Percentiles rank a stretch among this genome's conserved stretches.
Conservation (phyloP, 1,140 invertebrate species). For the Trichogramma pretiosum region DNA sequence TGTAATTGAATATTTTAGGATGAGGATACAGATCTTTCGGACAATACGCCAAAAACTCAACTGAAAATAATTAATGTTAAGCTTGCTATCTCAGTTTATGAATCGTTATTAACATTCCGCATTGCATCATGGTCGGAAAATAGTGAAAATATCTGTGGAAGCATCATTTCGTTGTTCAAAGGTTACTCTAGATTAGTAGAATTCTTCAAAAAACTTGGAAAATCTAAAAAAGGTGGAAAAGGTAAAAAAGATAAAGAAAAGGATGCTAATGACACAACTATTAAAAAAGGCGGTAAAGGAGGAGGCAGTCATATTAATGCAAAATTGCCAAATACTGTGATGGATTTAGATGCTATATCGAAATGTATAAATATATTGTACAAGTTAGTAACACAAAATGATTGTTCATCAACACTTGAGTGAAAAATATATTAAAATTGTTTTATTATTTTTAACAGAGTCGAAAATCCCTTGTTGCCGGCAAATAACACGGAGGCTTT, state of each 20-base stretch:
- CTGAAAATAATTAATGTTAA: conserved; percentile 42
- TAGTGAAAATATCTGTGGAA: conserved; percentile 29
- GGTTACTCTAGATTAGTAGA: conserved; percentile 40
- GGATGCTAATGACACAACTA: conserved; percentile 30
- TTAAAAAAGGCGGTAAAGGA: conserved; percentile 33
- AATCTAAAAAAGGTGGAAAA: conserved; percentile 38
- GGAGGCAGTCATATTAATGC: conserved; percentile 20
- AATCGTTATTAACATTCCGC: conserved; percentile 44
- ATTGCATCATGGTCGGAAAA: conserved; percentile 41
- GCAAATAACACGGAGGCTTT: conserved; percentile 30
- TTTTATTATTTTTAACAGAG: conserved; percentile 17
- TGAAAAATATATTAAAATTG: too few species aligned
- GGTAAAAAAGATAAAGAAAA: conserved; percentile 35
- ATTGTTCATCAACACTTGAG: not conserved
- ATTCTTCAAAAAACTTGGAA: conserved; percentile 29
- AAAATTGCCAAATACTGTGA: conserved; percentile 40
- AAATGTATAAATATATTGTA: conserved; percentile 43
- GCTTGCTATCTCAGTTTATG: conserved; percentile 41
- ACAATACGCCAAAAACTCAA: conserved; percentile 43
- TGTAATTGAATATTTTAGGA: conserved; percentile 33
- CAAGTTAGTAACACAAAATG: conserved; percentile 31
- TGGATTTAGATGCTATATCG: conserved; percentile 37
- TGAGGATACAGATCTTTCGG: conserved; percentile 38
- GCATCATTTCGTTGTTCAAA: conserved; percentile 42
- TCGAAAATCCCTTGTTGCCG: conserved; percentile 17